Evolutionary conservation across 2,888 invertebrate genomes (phyloP).

Genomic region (Scelioninae gen. 1): DNA sequence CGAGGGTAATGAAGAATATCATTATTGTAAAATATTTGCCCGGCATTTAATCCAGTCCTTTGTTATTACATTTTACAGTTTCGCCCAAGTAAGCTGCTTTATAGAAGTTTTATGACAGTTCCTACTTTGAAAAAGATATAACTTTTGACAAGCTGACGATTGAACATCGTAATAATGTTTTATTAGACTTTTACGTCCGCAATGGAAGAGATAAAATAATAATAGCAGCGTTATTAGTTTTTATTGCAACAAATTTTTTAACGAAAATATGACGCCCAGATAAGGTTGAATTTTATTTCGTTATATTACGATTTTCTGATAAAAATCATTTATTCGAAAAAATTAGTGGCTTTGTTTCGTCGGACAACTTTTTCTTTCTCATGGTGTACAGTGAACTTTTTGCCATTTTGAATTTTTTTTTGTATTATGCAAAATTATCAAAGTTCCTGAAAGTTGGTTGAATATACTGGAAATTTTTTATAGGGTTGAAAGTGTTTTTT

Average conservation of each 20-base stretch:
- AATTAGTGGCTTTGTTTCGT: background rate
- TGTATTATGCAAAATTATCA: too few relatives aligned
- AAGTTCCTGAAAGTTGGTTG: too few relatives aligned
- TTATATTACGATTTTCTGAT: conserved; percentile 2
- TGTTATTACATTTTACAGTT: conserved; percentile 64
- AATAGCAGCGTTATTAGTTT: conserved; percentile 56
- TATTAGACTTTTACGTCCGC: conserved; percentile 58
- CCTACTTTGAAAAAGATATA: conserved; percentile 62
- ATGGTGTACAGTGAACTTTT: too few relatives aligned
- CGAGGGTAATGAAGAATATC: conserved; percentile 40
- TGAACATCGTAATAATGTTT: conserved; percentile 62
- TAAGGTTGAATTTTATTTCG: conserved; percentile 27
- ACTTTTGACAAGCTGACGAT: conserved; percentile 66
- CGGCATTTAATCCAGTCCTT: conserved; percentile 41
- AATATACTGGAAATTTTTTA: too few relatives aligned
- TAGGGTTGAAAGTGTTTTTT: too few relatives aligned
- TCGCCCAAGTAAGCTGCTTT: conserved; percentile 50
- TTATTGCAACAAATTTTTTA: conserved; percentile 45
- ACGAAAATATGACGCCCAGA: conserved; percentile 15
- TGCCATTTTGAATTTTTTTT: too few relatives aligned
- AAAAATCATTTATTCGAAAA: conserved; percentile 16
- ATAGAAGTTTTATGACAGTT: conserved; percentile 62
- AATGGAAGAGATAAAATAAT: conserved; percentile 53
- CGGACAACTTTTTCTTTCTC: background rate
- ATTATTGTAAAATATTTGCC: conserved; percentile 47